A percentile compares a stretch with the other conserved stretches of the same genome.
phyloP scores from a whole-genome alignment of 2,113 vertebrate genomes.

The Nematolebias whitei region DNA sequence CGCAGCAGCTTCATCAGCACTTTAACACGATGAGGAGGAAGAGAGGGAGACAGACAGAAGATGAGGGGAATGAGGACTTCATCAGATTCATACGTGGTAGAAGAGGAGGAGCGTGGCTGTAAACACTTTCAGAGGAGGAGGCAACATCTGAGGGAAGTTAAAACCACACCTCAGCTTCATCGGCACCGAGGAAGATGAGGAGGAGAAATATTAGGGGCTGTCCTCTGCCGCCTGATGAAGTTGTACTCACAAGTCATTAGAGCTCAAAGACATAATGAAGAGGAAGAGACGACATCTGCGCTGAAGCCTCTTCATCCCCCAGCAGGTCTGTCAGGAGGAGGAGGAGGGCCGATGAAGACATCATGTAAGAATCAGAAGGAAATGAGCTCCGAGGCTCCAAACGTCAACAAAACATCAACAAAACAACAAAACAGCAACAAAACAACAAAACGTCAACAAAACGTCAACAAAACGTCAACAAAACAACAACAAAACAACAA shows the following conservation, averaged over 20 bases:
- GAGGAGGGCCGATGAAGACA: conserved; percentile 8
- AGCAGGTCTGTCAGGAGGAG: conserved; percentile 11
- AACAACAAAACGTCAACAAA: no score
- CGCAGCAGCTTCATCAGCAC: conserved; percentile 53
- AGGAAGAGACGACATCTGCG: conserved; percentile 47
- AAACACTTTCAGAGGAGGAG: conserved; percentile 7
- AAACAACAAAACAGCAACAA: not conserved
- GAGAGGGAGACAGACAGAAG: no score
- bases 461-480: no score
- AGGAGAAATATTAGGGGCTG: conserved; percentile 5
- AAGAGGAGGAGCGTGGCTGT: not conserved
- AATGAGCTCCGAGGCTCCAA: not conserved
- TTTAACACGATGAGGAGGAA: conserved; percentile 21
- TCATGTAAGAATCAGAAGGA: not conserved
- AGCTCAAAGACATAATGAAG: conserved; percentile 20
- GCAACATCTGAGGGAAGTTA: conserved; percentile 22
- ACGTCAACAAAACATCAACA: no score
- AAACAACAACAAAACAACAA: no score
- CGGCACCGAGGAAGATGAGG: conserved; percentile 17
- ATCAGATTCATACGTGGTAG: not conserved
- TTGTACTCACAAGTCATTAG: conserved; percentile 16
- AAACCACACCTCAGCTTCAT: conserved; percentile 35
- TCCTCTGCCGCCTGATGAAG: conserved; percentile 27
- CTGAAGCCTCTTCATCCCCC: conserved; percentile 21
- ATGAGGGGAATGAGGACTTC: not conserved